These are phyloP conservation scores for Octodon degus DNA, from an alignment of 2,113 vertebrate species.

Conservation along the genomic window DNA sequence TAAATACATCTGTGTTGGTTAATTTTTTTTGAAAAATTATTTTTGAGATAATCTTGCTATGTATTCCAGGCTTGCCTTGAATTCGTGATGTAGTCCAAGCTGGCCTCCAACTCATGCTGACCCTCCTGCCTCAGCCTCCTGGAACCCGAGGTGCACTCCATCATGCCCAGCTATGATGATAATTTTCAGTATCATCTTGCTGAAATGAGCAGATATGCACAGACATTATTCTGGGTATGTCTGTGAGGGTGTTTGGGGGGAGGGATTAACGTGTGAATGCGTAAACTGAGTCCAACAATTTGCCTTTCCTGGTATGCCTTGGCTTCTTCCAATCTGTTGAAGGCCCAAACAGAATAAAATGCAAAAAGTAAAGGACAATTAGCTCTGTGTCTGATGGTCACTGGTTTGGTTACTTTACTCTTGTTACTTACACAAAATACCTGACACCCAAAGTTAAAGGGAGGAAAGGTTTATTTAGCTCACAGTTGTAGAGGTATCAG, in stretches of 20 bases:
- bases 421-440: neutral
- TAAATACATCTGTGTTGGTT: neutral
- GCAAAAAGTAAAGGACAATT: neutral
- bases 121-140: neutral
- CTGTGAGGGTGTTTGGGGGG: neutral
- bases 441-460: neutral
- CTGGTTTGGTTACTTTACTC: neutral
- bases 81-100: neutral
- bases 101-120: neutral
- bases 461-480: neutral
- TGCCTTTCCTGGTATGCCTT: neutral
- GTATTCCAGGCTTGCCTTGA: neutral
- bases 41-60: neutral
- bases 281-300: neutral
- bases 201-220: neutral
- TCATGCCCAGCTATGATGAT: neutral
- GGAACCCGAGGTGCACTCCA: neutral
- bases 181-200: neutral
- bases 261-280: neutral
- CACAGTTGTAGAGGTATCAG: neutral
- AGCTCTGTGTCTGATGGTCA: neutral
- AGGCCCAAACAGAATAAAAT: conserved; percentile 20
- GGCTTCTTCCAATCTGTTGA: neutral
- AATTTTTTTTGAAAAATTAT: neutral
- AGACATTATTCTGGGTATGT: neutral